Evolutionary conservation across 2,888 invertebrate species (phyloP), one percentile per base, ranked within the genome.

Genomic region (Microplitis manilae): DNA sequence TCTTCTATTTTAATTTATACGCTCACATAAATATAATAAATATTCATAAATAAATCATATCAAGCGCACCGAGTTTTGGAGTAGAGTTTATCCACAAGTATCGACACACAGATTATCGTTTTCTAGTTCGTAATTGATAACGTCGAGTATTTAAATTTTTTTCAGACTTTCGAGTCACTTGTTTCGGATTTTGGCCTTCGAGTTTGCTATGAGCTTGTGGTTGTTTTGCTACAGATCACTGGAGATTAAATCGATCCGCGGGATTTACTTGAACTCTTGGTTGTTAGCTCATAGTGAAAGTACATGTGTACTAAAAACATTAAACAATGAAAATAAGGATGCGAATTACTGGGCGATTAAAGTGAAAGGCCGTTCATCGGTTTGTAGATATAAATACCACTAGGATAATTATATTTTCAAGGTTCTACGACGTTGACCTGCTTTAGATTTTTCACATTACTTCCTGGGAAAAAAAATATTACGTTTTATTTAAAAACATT

Each of bases 31-130:
- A 30, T 30, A 2, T 30, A 30, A 30, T 30, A 30, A 30, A 2
- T 30, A 30, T 30, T 30, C 30, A 13, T n/a, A 60, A 60, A 60
- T n/a, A 60, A 60, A 60, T n/a, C 30, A 30, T 30, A 30, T 30
- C 30, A 30, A 30, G 30, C 20, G 20, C 30, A 30, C 30, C 30
- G 30, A 2, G 4, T 30, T 30, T 30, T 30, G 30, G 30, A 30
- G 30, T 30, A 30, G 30, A 4, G 30, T 30, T 30, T 30, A 30
- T 30, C 30, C 20, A 64, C 64, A 64, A 30, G 13, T 60, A 77
- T 77, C 38, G 20, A 17, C 68, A 81, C 76, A 78, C 39, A 80
- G 79, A 84, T 84, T 85, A 84, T 82, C 84, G 84, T 83, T 83
- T 39, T 9, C 40, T 20, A 15, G 20, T 64, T 40, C 39, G 13